Conservation (phyloP, 2,797 vertebrate genomes). For the Sebastes nivosus region DNA sequence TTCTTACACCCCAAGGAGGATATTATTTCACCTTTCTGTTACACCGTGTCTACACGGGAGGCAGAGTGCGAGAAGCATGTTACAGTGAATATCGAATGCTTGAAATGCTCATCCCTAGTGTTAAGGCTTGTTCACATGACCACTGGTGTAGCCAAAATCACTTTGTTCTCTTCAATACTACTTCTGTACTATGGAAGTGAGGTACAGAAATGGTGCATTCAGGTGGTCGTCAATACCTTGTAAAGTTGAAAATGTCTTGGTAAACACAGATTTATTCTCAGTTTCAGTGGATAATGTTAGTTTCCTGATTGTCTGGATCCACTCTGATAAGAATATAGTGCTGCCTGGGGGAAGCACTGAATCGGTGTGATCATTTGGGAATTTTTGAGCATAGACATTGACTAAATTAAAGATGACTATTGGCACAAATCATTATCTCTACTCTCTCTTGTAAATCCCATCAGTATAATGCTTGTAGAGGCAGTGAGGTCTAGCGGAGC, state of each 20-base stretch:
- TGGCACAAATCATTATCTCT: slow-evolving; percentile 8
- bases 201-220: not conserved
- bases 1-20: no score
- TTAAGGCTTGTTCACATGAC: not conserved
- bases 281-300: not conserved
- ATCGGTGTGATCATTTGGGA: not conserved
- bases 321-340: not conserved
- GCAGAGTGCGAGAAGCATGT: not conserved
- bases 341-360: not conserved
- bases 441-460: not conserved
- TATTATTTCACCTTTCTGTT: not conserved
- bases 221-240: no score
- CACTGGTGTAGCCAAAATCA: not conserved
- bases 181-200: not conserved
- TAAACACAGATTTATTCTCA: no score
- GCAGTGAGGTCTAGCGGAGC: not conserved
- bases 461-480: slow-evolving; percentile 5
- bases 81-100: not conserved
- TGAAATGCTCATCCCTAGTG: not conserved
- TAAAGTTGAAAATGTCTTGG: no score
- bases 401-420: slow-evolving; percentile 20
- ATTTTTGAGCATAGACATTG: slow-evolving; percentile 3
- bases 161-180: no score
- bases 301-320: not conserved
- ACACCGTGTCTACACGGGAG: not conserved